Evolutionary conservation across 2,113 vertebrate genomes (phyloP), one percentile per base, ranked within the genome.

Genomic region (Mastomys natalensis): DNA sequence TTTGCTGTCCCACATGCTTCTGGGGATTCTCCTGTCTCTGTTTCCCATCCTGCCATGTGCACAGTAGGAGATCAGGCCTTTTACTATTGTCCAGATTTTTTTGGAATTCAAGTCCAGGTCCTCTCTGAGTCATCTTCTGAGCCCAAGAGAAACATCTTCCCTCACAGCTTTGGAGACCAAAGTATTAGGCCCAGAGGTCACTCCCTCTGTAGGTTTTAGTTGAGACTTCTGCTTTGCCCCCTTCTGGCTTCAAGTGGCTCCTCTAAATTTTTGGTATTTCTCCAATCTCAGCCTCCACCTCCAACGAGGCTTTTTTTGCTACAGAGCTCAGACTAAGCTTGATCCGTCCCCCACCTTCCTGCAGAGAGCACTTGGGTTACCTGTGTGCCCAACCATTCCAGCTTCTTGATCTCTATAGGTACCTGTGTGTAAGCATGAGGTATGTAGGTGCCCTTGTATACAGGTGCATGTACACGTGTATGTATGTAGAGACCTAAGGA

Each of bases 221-320:
- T 64, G 21, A 60, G 89, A 45, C 1, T 21, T 16, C 24, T 60
- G 2, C 43, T 40, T 1, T 1, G 2, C 0, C 29, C 26, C 31
- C 80, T 70, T 5, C 40, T 1, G 22, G 37, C 45, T 78, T 48
- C 66, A 7, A 16, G 64, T 5, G 29, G 12, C 70, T 37, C n/a
- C 84, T 58, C 0, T 0, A 11, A 29, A 21, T 43, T 40, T 24
- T 5, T 37, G 5, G 34, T 4, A 0, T 7, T 73, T 45, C 72
- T 78, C 76, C 7, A 15, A 1, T n/a, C 45, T 90, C 89, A 31
- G 43, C 58, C 87, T 73, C 10, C 0, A 19, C n/a, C 74, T 60
- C 66, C 72, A 29, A 29, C 4, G 10, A 0, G 9, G 45, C 26
- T 22, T 76, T 68, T 22, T 53, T 43, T 64, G 26, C 40, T 43